Evolutionary conservation across 2,113 vertebrate genomes (phyloP), one percentile per base, ranked within the genome.

Genomic region (Cavia aperea): DNA sequence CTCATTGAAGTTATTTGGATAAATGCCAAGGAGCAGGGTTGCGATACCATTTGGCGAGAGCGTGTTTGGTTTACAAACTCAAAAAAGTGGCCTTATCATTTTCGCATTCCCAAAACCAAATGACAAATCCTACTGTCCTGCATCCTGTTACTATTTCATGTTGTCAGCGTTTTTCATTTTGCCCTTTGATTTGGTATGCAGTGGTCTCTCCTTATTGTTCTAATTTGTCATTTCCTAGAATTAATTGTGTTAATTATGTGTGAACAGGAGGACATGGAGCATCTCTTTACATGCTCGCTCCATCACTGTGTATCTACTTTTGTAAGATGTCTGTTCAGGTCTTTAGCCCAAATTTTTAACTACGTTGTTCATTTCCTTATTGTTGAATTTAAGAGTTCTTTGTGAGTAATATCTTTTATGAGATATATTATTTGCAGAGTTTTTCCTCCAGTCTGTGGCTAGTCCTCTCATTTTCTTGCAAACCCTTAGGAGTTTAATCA

Each of bases 131-230:
- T 1, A 1, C 24, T 68, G 19, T 1, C 73, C 19, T 18, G 31
- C 7, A 29, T 0, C 10, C 33, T 11, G 0, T 13, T 36, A 43
- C 24, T 62, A n/a, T 89, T 54, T 66, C 26, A 9, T 16, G 0
- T 87, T 39, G 43, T n/a, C 29, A 33, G 7, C 29, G 13, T 39
- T 90, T 70, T 43, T 3, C 72, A 90, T 90, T 90, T 78, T 15
- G 65, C 21, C 23, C 8, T 49, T 84, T 39, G 51, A 83, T 3
- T n/a, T 73, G 31, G 2, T 54, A 0, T 7, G 1, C 6, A 36
- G 51, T 66, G 43, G 19, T n/a, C 68, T 33, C 19, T 90, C 33
- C 8, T 39, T 72, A 62, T 6, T 29, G 43, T 36, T 86, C 68
- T 73, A 51, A 24, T 60, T 60, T 68, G 72, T 26, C 65, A 31